phyloP scores from a whole-genome alignment of 2,888 invertebrate genomes.

The Frankliniella intonsa region DNA sequence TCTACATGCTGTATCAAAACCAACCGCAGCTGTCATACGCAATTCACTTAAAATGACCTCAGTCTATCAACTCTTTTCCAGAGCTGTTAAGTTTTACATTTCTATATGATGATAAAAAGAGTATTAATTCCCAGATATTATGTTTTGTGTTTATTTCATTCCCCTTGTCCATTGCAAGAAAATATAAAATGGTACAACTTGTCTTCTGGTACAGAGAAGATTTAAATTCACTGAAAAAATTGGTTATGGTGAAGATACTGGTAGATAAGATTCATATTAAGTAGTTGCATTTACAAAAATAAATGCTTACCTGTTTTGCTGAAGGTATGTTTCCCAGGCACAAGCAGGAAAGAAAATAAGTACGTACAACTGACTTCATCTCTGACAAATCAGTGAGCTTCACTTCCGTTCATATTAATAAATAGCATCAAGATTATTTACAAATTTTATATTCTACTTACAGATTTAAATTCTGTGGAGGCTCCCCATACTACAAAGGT shows the following conservation, averaged over 20 bases:
- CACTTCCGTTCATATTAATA: not conserved
- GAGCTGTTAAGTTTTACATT: conserved; percentile 7
- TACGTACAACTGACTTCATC: too few relatives aligned
- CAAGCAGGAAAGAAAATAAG: too few relatives aligned
- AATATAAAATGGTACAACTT: not conserved
- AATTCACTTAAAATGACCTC: not conserved
- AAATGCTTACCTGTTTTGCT: too few relatives aligned
- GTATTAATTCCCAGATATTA: not conserved
- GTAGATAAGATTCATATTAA: too few relatives aligned
- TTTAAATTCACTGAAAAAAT: too few relatives aligned
- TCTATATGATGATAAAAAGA: not conserved
- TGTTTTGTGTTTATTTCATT: conserved; percentile 10
- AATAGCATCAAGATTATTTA: not conserved
- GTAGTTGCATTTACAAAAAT: too few relatives aligned
- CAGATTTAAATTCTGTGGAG: too few relatives aligned
- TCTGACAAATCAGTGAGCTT: not conserved
- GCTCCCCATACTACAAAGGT: not conserved
- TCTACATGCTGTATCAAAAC: not conserved
- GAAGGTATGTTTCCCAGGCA: too few relatives aligned
- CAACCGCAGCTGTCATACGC: too few relatives aligned
- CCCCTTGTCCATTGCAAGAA: not conserved
- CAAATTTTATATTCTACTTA: not conserved
- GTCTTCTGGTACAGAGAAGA: too few relatives aligned
- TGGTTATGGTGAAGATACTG: too few relatives aligned
- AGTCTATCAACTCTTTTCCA: not conserved